Evolutionary conservation across 2,797 vertebrate species (phyloP).

Genomic region (Esox lucius): DNA sequence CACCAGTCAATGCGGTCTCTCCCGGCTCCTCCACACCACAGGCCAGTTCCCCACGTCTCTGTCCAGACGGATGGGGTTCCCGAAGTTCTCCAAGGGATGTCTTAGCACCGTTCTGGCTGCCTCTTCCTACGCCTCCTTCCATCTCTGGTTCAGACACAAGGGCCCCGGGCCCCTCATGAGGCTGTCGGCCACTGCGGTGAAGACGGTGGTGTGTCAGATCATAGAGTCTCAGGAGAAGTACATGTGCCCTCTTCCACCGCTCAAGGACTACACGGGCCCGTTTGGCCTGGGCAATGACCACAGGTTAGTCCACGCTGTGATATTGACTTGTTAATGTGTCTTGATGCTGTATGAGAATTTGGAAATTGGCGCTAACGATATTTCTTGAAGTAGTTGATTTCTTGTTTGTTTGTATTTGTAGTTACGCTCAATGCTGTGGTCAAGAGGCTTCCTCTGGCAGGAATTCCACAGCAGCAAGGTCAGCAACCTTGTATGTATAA

Average conservation of each 20-base stretch:
- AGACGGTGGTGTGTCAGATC: slow-evolving; percentile 69
- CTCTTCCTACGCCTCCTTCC: slow-evolving; percentile 77
- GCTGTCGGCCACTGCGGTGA: slow-evolving; percentile 72
- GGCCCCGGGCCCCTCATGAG: slow-evolving; percentile 46
- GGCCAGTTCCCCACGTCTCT: slow-evolving; percentile 5
- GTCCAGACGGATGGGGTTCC: slow-evolving; percentile 34
- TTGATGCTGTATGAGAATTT: not conserved
- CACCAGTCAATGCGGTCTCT: slow-evolving; percentile 14
- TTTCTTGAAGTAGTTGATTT: slow-evolving; percentile 15
- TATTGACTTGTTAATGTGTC: not conserved
- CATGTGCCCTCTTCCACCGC: slow-evolving; percentile 59
- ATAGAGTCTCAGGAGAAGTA: slow-evolving; percentile 67
- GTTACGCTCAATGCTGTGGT: slow-evolving; percentile 40
- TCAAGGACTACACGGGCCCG: slow-evolving; percentile 75
- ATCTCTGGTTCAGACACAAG: slow-evolving; percentile 75
- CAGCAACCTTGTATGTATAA: slow-evolving; percentile 31
- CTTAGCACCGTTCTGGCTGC: slow-evolving; percentile 80
- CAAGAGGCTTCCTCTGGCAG: slow-evolving; percentile 36
- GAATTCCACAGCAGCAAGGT: slow-evolving; percentile 42
- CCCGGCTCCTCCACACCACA: slow-evolving; percentile 20
- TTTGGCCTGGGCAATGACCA: slow-evolving; percentile 71
- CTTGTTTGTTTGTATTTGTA: slow-evolving; percentile 35
- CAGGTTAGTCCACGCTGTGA: slow-evolving; percentile 76
- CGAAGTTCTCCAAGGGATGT: slow-evolving; percentile 57
- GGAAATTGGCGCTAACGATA: not conserved